Conservation (phyloP, 2,797 vertebrate species). For the Gadopsis bispinosus region DNA sequence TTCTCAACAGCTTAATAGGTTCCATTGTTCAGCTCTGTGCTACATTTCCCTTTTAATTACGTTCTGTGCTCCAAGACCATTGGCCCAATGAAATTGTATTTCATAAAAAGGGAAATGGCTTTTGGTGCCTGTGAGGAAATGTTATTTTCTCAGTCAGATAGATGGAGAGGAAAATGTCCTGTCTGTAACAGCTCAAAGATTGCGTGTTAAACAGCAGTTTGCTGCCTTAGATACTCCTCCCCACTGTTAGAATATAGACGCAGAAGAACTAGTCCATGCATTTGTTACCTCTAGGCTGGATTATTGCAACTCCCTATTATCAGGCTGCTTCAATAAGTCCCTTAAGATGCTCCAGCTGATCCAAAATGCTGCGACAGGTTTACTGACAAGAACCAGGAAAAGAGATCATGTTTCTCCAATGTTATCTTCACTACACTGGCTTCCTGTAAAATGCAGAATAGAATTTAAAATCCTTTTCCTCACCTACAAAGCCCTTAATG, state of each 20-base stretch:
- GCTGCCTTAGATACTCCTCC: constrained; percentile 1
- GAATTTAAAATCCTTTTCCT: no score
- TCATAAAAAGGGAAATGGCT: constrained; percentile 55
- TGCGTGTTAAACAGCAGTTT: constrained; percentile 29
- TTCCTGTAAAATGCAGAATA: no score
- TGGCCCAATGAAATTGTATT: constrained; percentile 66
- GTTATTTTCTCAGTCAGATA: constrained; percentile 35
- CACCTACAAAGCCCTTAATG: no score
- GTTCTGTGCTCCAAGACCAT: constrained; percentile 60
- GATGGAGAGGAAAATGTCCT: constrained; percentile 26
- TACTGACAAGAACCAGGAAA: no score
- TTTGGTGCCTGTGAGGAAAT: constrained; percentile 53
- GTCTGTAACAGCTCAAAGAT: constrained; percentile 26
- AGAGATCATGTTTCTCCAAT: no score
- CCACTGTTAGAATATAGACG: neutral
- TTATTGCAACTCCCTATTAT: no score
- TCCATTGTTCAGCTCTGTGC: constrained; percentile 69
- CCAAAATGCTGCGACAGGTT: no score
- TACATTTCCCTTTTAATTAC: constrained; percentile 77
- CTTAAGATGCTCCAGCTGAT: no score
- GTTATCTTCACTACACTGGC: no score
- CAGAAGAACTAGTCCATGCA: no score
- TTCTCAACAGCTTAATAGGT: constrained; percentile 63
- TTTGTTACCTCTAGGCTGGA: no score
- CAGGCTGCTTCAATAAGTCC: no score